phyloP scores from a whole-genome alignment of 2,888 invertebrate species.

The Parelbella ahira region DNA sequence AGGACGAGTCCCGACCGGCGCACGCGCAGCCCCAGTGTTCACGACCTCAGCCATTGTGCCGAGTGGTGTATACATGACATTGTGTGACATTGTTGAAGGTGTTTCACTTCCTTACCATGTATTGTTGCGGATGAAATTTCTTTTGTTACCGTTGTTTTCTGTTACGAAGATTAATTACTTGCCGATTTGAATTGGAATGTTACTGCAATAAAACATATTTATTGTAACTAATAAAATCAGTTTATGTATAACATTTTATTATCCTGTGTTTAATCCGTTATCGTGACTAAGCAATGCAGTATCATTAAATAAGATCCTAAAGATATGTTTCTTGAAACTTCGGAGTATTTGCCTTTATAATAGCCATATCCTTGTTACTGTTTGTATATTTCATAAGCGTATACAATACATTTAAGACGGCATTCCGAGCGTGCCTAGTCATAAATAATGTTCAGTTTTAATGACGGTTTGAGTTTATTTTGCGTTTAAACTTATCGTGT shows the following conservation, averaged over 20 bases:
- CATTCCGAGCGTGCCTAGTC: conserved; percentile 39
- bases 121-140: conserved; percentile 9
- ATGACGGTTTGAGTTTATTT: not conserved
- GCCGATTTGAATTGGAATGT: too few relatives aligned
- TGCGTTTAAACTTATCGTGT: conserved; percentile 24
- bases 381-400: too few relatives aligned
- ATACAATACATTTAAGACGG: conserved; percentile 2
- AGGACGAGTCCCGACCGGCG: conserved; percentile 38
- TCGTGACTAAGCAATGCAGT: too few relatives aligned
- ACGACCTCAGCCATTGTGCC: conserved; percentile 28
- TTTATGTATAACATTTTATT: too few relatives aligned
- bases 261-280: too few relatives aligned
- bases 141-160: too few relatives aligned
- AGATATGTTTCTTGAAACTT: too few relatives aligned
- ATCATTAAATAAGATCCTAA: too few relatives aligned
- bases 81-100: conserved; percentile 19
- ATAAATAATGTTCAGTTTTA: conserved; percentile 29
- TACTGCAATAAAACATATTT: too few relatives aligned
- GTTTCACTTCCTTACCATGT: conserved; percentile 2
- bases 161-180: not conserved
- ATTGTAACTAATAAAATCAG: too few relatives aligned
- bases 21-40: conserved; percentile 27
- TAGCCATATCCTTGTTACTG: not conserved
- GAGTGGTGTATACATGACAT: conserved; percentile 5
- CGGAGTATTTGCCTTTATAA: too few relatives aligned